Percentiles rank a stretch among this genome's conserved stretches.
These are phyloP conservation scores for Diadophis punctatus DNA, from an alignment of 2,113 vertebrate species.

Conservation along the genomic window DNA sequence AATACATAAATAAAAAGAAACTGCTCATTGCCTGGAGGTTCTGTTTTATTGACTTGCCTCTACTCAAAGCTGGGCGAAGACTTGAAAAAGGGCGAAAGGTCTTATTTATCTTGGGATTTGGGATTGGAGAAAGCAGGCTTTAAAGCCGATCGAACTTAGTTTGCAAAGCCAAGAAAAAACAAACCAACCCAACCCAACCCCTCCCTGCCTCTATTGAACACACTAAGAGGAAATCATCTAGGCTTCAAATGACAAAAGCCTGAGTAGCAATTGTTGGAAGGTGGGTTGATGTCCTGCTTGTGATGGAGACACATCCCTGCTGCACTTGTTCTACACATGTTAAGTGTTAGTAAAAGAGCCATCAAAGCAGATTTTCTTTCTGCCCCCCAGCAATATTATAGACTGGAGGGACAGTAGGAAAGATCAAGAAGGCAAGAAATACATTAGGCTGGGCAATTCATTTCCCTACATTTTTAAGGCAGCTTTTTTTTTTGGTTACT, in stretches of 20 bases:
- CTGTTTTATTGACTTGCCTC: slow-evolving; percentile 11
- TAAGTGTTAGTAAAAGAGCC: slow-evolving; percentile 36
- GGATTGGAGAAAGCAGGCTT: slow-evolving; percentile 21
- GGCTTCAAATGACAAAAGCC: slow-evolving; percentile 56
- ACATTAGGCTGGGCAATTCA: neutral
- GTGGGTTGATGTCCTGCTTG: slow-evolving; percentile 58
- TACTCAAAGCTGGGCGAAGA: neutral
- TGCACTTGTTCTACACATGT: slow-evolving; percentile 47
- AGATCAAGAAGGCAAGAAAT: neutral
- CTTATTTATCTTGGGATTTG: slow-evolving; percentile 10
- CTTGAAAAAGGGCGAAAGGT: slow-evolving; percentile 33
- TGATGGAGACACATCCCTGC: slow-evolving; percentile 45
- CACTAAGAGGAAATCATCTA: slow-evolving; percentile 54
- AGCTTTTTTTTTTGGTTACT: slow-evolving; percentile 20
- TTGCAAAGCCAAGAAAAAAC: slow-evolving; percentile 30
- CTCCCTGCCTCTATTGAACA: neutral
- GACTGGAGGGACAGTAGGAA: neutral
- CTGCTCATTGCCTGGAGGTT: neutral
- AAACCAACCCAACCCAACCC: neutral
- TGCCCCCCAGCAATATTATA: neutral
- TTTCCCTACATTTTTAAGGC: slow-evolving; percentile 13
- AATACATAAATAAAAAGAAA: neutral
- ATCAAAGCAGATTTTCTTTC: neutral
- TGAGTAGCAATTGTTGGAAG: slow-evolving; percentile 55
- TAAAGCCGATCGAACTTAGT: slow-evolving; percentile 34